phyloP scores from a whole-genome alignment of 2,113 vertebrate genomes.

The Bubalus kerabau region DNA sequence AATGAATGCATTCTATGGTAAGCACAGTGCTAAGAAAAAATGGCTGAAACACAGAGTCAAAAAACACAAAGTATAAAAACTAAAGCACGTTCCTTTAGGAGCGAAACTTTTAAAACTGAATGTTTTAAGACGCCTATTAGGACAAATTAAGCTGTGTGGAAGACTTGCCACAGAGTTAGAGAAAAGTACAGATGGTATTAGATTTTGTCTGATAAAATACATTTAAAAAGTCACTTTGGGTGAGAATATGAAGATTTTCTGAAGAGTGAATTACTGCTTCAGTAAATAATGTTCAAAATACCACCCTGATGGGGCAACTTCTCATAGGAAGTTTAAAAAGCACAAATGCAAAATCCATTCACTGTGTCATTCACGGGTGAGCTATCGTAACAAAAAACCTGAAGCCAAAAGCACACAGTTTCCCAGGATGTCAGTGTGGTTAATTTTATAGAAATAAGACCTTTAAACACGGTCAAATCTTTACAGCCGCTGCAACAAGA shows the following conservation, averaged over 20 bases:
- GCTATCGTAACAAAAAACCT: background rate
- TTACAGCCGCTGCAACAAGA: background rate
- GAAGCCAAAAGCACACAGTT: background rate
- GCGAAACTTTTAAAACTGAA: background rate
- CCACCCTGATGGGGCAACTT: background rate
- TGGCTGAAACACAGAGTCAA: background rate
- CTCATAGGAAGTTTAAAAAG: background rate
- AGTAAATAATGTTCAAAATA: background rate
- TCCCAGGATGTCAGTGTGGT: background rate
- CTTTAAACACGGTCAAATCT: background rate
- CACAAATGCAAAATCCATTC: background rate
- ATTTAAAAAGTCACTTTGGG: background rate
- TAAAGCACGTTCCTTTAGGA: background rate
- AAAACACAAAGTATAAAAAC: background rate
- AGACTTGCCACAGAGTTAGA: background rate
- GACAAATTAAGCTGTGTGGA: background rate
- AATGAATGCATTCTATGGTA: background rate
- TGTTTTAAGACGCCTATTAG: background rate
- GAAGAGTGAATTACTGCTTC: background rate
- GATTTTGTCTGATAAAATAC: background rate
- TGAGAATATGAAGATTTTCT: background rate
- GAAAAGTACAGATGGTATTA: background rate
- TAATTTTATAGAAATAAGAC: background rate
- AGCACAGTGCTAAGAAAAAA: background rate
- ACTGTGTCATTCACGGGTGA: background rate